Evolutionary conservation across 2,113 vertebrate genomes (phyloP).

Genomic region (Clinocottus analis): DNA sequence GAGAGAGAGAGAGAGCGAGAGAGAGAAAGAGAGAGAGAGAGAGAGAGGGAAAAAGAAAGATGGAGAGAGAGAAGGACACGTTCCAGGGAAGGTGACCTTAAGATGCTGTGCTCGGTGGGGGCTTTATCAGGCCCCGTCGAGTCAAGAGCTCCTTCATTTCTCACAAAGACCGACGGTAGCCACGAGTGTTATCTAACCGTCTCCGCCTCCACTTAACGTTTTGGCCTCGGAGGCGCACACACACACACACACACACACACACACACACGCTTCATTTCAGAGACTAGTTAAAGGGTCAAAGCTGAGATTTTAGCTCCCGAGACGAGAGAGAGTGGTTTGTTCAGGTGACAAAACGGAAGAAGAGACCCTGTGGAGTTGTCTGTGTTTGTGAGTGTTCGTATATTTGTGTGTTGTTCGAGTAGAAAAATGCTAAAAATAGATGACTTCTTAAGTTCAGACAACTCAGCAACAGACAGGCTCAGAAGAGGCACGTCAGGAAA

Average conservation of each 20-base stretch:
- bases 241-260: too few species aligned
- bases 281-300: background rate
- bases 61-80: conserved; percentile 29
- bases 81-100: conserved; percentile 26
- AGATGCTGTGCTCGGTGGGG: conserved; percentile 28
- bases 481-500: too few species aligned
- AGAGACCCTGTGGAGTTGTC: background rate
- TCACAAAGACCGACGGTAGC: conserved; percentile 5
- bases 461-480: background rate
- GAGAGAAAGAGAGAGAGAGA: background rate
- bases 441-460: background rate
- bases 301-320: background rate
- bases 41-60: background rate
- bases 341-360: background rate
- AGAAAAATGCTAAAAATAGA: background rate
- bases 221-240: background rate
- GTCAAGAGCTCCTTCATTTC: conserved; percentile 42
- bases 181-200: background rate
- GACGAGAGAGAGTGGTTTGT: background rate
- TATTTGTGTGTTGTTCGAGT: background rate
- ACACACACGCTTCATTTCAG: background rate
- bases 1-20: background rate
- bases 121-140: conserved; percentile 7
- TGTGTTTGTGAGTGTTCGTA: background rate
- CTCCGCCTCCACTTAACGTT: background rate